A percentile compares a stretch with the other conserved stretches of the same genome.
Evolutionary conservation across 2,797 vertebrate genomes (phyloP).

Genomic region (Moxostoma hubbsi): DNA sequence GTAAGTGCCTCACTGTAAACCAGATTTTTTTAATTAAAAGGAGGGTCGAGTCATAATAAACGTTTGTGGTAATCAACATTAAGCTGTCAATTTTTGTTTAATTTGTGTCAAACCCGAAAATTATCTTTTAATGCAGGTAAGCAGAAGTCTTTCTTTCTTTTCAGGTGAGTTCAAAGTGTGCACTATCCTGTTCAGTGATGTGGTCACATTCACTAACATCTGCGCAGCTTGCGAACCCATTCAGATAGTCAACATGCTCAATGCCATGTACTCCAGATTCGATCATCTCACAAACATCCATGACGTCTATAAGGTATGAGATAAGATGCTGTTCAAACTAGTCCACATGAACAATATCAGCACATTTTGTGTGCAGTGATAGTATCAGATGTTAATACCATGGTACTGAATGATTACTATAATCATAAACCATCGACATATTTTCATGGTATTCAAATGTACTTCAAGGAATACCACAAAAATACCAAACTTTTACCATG

Average conservation of each 20-base stretch:
- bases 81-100: too few species aligned
- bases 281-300: constrained; percentile 77
- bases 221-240: constrained; percentile 82
- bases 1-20: too few species aligned
- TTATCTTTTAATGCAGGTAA: too few species aligned
- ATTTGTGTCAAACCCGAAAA: too few species aligned
- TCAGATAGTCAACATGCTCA: constrained; percentile 80
- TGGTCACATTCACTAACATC: constrained; percentile 84
- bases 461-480: neutral
- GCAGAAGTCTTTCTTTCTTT: neutral
- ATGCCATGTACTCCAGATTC: constrained; percentile 81
- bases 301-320: constrained; percentile 76
- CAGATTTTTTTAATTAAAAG: too few species aligned
- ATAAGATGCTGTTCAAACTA: neutral
- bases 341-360: neutral
- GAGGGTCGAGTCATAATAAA: too few species aligned
- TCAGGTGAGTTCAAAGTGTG: constrained; percentile 81
- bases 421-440: neutral
- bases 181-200: constrained; percentile 82
- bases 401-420: neutral
- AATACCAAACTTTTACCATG: neutral
- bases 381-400: neutral
- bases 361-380: neutral
- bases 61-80: too few species aligned
- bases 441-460: neutral